phyloP scores from a whole-genome alignment of 2,888 invertebrate genomes.

The Eueremaeus valkanovi region DNA sequence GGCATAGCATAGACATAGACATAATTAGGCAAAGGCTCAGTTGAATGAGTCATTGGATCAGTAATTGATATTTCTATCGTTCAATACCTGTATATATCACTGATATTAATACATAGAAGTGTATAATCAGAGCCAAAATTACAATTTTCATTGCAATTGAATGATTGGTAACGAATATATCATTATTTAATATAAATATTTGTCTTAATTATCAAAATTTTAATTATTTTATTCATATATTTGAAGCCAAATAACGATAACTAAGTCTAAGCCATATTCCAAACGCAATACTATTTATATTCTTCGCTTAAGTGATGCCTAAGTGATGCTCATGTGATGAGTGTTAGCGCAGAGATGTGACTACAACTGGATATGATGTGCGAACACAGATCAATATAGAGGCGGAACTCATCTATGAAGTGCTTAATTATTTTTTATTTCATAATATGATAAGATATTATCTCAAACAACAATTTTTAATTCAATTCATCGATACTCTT shows the following conservation, averaged over 20 bases:
- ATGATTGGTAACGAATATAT: neutral
- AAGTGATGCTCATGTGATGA: slow-evolving; percentile 10
- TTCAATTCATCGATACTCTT: too few relatives aligned
- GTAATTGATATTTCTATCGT: neutral
- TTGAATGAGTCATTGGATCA: too few relatives aligned
- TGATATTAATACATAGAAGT: neutral
- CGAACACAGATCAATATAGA: neutral
- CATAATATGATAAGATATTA: neutral
- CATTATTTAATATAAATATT: neutral
- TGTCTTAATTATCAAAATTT: neutral
- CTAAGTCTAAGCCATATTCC: neutral
- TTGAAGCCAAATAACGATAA: neutral
- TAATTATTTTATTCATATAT: neutral
- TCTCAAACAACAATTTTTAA: too few relatives aligned
- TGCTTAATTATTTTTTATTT: neutral
- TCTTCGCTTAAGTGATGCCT: too few relatives aligned
- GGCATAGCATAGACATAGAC: too few relatives aligned
- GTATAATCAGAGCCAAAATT: neutral
- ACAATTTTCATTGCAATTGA: slow-evolving; percentile 18
- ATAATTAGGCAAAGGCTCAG: too few relatives aligned
- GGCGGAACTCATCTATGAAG: neutral
- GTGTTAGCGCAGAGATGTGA: neutral
- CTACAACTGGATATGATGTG: too few relatives aligned
- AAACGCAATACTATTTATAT: too few relatives aligned
- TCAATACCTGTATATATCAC: slow-evolving; percentile 5